Conservation (phyloP, 2,888 invertebrate species). For the Drosophila buzzatii region DNA sequence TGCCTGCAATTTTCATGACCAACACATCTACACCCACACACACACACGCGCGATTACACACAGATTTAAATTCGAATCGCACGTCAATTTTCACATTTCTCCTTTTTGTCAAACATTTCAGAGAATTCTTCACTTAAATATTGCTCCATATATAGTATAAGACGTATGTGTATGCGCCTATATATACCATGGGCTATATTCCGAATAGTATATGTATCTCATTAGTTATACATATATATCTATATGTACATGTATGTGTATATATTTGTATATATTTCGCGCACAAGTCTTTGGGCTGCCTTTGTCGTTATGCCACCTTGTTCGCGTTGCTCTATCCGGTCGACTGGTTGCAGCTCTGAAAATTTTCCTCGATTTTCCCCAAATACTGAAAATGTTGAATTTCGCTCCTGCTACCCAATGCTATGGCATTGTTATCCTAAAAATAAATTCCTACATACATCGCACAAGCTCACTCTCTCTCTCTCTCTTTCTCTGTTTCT, state of each 20-base stretch:
- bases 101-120: conserved; percentile 50
- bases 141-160: conserved; percentile 57
- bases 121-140: conserved; percentile 50
- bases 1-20: conserved; percentile 50
- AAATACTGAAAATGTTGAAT: conserved; percentile 58
- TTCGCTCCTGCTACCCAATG: conserved; percentile 49
- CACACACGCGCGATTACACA: background rate
- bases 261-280: conserved; percentile 57
- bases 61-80: conserved; percentile 8
- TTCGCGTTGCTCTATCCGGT: conserved; percentile 74
- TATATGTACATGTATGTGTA: conserved; percentile 32
- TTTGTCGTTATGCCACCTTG: conserved; percentile 58
- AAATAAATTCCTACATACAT: conserved; percentile 58
- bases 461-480: background rate
- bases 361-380: conserved; percentile 63
- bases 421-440: conserved; percentile 76
- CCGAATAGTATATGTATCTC: conserved; percentile 32
- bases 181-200: conserved; percentile 53
- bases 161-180: conserved; percentile 18
- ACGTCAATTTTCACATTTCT: conserved; percentile 59
- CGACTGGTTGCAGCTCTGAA: conserved; percentile 66
- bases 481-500: background rate
- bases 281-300: conserved; percentile 59
- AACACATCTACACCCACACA: conserved; percentile 18
- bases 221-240: conserved; percentile 28